phyloP scores from a whole-genome alignment of 2,113 vertebrate species.

The Ranitomeya variabilis region DNA sequence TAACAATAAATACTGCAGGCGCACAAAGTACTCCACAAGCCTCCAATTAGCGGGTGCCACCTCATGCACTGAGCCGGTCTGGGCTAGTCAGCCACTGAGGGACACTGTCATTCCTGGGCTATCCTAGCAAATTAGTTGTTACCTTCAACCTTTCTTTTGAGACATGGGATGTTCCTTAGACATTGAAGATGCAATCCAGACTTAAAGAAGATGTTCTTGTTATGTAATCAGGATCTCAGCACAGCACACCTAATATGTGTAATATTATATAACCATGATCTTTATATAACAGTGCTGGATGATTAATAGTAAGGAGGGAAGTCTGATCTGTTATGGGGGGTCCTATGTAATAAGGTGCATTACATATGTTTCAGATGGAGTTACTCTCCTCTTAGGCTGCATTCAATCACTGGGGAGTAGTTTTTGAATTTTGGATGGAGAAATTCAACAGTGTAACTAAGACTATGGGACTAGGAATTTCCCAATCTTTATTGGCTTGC shows the following conservation, averaged over 20 bases:
- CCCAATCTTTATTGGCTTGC: too few relatives aligned
- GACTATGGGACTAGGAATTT: too few relatives aligned
- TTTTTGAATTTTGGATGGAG: too few relatives aligned
- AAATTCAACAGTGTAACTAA: too few relatives aligned
- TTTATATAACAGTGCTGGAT: background rate
- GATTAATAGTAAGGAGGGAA: background rate
- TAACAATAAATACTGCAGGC: constrained; percentile 15
- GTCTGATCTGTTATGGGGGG: background rate
- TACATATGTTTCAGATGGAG: background rate
- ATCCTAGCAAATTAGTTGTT: constrained; percentile 29
- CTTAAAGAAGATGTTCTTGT: background rate
- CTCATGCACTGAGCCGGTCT: background rate
- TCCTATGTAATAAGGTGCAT: background rate
- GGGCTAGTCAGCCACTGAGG: constrained; percentile 17
- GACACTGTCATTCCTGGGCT: background rate
- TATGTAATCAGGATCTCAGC: background rate
- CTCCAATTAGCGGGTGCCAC: constrained; percentile 40
- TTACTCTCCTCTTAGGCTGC: background rate
- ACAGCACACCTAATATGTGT: constrained; percentile 7
- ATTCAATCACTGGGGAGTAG: too few relatives aligned
- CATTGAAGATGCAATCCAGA: background rate
- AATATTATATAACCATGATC: background rate
- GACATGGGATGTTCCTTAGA: background rate
- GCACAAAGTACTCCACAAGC: constrained; percentile 37
- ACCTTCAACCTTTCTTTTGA: background rate